Conservation (phyloP, 1,140 invertebrate species). For the Glomeris maerens region DNA sequence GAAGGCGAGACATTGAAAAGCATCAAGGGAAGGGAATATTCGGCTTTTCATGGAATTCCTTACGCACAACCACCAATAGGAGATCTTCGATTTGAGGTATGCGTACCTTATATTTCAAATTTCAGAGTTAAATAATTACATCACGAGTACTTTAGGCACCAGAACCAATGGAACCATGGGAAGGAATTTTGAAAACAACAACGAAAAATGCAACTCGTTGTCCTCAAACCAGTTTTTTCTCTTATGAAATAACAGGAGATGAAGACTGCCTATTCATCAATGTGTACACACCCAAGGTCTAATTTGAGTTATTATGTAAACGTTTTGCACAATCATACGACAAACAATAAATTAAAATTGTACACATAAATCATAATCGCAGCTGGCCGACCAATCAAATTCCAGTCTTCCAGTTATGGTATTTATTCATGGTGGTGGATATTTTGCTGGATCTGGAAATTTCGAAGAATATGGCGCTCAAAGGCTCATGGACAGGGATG, state of each 20-base stretch:
- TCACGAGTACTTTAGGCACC: constrained; percentile 22
- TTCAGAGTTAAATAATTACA: not conserved
- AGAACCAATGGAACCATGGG: constrained; percentile 22
- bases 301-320: not conserved
- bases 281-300: constrained; percentile 42
- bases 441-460: constrained; percentile 34
- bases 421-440: constrained; percentile 40
- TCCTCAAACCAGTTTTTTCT: constrained; percentile 20
- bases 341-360: not conserved
- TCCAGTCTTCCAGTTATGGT: constrained; percentile 36
- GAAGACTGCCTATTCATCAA: constrained; percentile 59
- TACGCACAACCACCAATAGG: constrained; percentile 1
- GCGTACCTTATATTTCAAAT: too few relatives aligned
- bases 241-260: constrained; percentile 24
- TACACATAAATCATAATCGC: not conserved
- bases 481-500: constrained; percentile 35
- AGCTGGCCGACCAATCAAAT: not conserved
- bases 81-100: constrained; percentile 3
- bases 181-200: constrained; percentile 21
- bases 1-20: too few relatives aligned
- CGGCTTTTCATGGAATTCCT: constrained; percentile 1
- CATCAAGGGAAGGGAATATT: not conserved
- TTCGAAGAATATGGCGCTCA: constrained; percentile 28
- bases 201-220: constrained; percentile 25
- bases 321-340: not conserved